Conservation (phyloP, 2,113 vertebrate genomes). For the Rhagologus leucostigma region DNA sequence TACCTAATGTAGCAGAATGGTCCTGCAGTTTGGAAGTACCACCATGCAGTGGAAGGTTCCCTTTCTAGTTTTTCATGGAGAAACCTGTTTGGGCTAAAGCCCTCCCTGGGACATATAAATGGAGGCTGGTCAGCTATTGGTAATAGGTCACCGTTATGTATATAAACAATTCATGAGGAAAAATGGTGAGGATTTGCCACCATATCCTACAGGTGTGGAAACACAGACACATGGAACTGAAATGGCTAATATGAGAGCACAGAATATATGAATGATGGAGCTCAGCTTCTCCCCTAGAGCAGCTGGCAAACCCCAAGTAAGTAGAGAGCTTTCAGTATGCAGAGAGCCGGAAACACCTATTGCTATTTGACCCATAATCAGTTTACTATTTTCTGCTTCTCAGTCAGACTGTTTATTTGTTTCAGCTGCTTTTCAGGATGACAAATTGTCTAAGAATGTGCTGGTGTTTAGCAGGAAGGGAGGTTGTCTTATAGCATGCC, state of each 20-base stretch:
- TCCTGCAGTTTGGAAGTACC: neutral
- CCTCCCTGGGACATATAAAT: neutral
- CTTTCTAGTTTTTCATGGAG: neutral
- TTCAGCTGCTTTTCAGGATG: conserved; percentile 61
- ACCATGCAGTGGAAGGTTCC: neutral
- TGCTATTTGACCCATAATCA: conserved; percentile 15
- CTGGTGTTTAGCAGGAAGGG: conserved; percentile 12
- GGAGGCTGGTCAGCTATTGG: neutral
- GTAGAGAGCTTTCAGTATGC: neutral
- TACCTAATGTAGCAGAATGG: neutral
- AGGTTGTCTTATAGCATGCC: neutral
- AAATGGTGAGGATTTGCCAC: neutral
- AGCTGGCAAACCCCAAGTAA: neutral
- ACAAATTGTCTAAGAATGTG: conserved; percentile 66
- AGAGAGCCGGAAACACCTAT: neutral
- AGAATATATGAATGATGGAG: neutral
- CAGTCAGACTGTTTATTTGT: conserved; percentile 41
- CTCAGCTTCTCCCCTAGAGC: neutral
- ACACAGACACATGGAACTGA: neutral
- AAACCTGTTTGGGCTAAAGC: neutral
- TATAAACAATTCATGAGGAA: neutral
- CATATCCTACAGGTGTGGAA: neutral
- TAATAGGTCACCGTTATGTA: neutral
- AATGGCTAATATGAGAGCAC: neutral
- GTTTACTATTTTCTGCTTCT: conserved; percentile 57